Conservation (phyloP, 2,888 invertebrate species). For the Lamproptera curius region DNA sequence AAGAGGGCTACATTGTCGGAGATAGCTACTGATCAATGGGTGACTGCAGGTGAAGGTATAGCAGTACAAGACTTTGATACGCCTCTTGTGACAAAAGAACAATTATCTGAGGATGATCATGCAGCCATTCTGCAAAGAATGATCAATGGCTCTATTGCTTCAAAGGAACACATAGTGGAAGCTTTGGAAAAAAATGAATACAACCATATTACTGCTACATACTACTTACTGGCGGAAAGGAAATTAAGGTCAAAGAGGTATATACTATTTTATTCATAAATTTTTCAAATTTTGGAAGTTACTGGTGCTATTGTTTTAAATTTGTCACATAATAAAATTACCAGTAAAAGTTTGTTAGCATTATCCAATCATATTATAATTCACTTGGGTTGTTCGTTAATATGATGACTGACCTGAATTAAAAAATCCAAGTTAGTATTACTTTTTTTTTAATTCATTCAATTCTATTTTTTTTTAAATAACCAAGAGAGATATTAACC, state of each 20-base stretch:
- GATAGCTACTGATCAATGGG: slow-evolving; percentile 93
- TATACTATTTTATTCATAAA: slow-evolving; percentile 34
- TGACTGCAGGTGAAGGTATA: slow-evolving; percentile 76
- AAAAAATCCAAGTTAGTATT: too few relatives aligned
- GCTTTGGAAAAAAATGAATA: slow-evolving; percentile 97
- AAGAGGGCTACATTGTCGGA: slow-evolving; percentile 92
- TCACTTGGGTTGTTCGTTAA: too few relatives aligned
- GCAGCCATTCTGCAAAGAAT: slow-evolving; percentile 95
- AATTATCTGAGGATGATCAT: slow-evolving; percentile 94
- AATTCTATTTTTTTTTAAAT: too few relatives aligned
- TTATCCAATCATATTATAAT: too few relatives aligned
- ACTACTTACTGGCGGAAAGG: slow-evolving; percentile 96
- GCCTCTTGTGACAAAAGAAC: slow-evolving; percentile 92
- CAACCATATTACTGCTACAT: slow-evolving; percentile 98
- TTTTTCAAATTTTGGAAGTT: too few relatives aligned
- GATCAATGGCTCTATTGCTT: slow-evolving; percentile 96
- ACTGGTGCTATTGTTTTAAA: too few relatives aligned
- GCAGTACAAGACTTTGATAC: slow-evolving; percentile 80
- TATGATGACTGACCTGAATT: too few relatives aligned
- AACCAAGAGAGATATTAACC: too few relatives aligned
- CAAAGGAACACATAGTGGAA: slow-evolving; percentile 95
- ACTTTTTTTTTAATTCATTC: too few relatives aligned
- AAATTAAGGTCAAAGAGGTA: slow-evolving; percentile 88
- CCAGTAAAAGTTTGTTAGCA: too few relatives aligned
- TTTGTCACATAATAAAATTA: too few relatives aligned